Evolutionary conservation across 2,113 vertebrate species (phyloP), one percentile per base, ranked within the genome.

Genomic region (Cololabis saira): DNA sequence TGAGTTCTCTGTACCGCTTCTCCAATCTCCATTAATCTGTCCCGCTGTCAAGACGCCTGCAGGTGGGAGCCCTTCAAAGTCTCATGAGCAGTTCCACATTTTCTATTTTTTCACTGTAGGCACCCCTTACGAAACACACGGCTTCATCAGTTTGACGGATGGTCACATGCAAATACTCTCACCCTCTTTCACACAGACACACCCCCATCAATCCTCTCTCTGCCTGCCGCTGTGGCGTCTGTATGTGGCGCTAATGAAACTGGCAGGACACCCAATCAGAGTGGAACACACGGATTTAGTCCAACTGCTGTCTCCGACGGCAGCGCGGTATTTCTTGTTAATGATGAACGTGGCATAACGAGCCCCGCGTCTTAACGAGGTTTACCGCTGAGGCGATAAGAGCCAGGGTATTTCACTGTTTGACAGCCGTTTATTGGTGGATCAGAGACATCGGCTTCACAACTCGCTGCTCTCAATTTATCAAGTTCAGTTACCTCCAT

Each of bases 11-110:
- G 61, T 5, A 49, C 33, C 47, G 16, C 13, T 44, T 66, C 33
- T 33, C 48, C 24, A 0, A 74, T 55, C 58, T 40, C 53, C n/a
- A 64, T 82, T 24, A 79, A 81, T 84, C 43, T 37, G 24, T 41
- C 37, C 21, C 33, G 50, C 54, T 81, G 71, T 74, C 76, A 64
- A 40, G 33, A 30, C 74, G 12, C 48, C 52, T 76, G 79, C 61
- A 79, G 71, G 77, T 81, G 74, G 74, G 56, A 70, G 70, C 5
- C 14, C 71, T 71, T 86, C 3, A 78, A 74, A 42, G 73, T 82
- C 84, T 81, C 50, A 82, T 80, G 71, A 88, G 79, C 15, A 21
- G 59, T 69, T 76, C 57, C 12, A 61, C 71, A 79, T 75, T 74
- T 54, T 65, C 56, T 67, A 55, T 67, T 49, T 6, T 10, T 54